Percentiles rank a stretch among this genome's conserved stretches.
phyloP scores from a whole-genome alignment of 2,113 vertebrate species.

The Lophura nycthemera region DNA sequence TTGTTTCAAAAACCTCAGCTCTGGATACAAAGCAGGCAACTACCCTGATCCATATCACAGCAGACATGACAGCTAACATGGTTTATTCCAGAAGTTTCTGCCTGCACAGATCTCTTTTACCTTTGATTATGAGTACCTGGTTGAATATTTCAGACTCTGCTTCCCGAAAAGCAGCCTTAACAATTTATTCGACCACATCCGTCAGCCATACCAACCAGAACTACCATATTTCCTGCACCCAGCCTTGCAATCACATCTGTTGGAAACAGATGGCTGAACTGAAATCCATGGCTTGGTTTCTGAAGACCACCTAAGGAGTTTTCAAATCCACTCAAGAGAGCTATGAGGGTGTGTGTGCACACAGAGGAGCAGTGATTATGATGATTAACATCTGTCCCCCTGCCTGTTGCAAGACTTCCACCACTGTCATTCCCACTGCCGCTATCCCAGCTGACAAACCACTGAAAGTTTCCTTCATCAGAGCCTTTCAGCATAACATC shows the following conservation, averaged over 20 bases:
- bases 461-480: background rate
- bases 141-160: slow-evolving; percentile 6
- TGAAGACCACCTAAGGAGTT: background rate
- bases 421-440: background rate
- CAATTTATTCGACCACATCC: background rate
- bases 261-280: background rate
- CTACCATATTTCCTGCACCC: background rate
- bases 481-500: background rate
- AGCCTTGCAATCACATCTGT: background rate
- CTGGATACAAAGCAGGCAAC: background rate
- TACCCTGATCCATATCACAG: background rate
- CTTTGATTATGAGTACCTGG: background rate
- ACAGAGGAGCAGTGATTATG: background rate
- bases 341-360: background rate
- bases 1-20: background rate
- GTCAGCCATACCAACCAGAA: background rate
- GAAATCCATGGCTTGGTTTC: background rate
- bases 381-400: background rate
- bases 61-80: background rate
- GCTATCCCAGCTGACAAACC: background rate
- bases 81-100: background rate
- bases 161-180: slow-evolving; percentile 7
- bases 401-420: background rate
- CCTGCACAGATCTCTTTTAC: slow-evolving; percentile 26
- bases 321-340: background rate